Percentiles rank a stretch among this genome's conserved stretches.
Conservation (phyloP, 2,797 vertebrate species). For the Acipenser oxyrinchus region DNA sequence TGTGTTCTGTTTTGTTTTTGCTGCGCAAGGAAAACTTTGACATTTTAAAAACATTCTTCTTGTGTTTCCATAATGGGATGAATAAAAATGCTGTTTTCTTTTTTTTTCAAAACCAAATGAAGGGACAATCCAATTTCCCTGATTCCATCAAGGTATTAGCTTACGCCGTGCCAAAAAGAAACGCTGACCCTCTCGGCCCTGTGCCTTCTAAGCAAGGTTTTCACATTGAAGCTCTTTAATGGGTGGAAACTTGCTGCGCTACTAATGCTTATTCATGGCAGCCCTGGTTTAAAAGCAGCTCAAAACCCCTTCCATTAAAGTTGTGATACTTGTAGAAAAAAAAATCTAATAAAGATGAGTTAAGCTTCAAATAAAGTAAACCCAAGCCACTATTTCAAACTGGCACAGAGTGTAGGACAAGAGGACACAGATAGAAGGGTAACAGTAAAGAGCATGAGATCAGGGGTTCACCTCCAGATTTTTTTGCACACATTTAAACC, state of each 20-base stretch:
- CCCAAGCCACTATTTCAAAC: no score
- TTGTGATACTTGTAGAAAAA: no score
- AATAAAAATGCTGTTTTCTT: slow-evolving; percentile 65
- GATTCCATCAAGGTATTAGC: slow-evolving; percentile 96
- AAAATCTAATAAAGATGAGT: no score
- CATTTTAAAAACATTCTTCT: slow-evolving; percentile 77
- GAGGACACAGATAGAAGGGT: no score
- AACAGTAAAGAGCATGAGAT: no score
- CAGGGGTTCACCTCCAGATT: no score
- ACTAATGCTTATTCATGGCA: background rate
- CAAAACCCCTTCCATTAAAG: no score
- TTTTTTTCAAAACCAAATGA: slow-evolving; percentile 89
- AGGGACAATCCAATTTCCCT: slow-evolving; percentile 96
- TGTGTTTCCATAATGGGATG: slow-evolving; percentile 82
- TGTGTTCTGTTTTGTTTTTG: slow-evolving; percentile 50
- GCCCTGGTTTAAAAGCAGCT: no score
- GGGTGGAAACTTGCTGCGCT: slow-evolving; percentile 21
- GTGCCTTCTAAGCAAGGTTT: slow-evolving; percentile 51
- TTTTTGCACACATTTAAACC: no score
- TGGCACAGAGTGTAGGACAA: no score
- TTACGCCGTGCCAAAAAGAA: slow-evolving; percentile 62
- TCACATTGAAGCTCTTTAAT: slow-evolving; percentile 54
- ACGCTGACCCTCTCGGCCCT: slow-evolving; percentile 66
- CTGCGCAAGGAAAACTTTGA: slow-evolving; percentile 75
- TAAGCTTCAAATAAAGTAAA: no score